These are phyloP conservation scores for Erythrocercus mccallii DNA, from an alignment of 2,113 vertebrate species.

Conservation along the genomic window DNA sequence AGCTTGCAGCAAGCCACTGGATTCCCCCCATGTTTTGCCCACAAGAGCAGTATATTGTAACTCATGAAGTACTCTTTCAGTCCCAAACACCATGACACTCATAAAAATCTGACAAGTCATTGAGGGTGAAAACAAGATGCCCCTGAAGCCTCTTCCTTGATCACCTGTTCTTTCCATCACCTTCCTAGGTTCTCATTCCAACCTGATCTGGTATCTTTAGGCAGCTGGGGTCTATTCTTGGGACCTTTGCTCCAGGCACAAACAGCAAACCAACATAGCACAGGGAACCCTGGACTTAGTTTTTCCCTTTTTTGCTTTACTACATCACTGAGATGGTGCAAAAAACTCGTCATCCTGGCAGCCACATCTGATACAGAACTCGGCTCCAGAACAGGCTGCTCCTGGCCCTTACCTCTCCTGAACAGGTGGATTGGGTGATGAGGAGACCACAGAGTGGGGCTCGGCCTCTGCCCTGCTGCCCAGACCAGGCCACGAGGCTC, in stretches of 20 bases:
- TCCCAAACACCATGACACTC: neutral
- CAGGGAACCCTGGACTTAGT: neutral
- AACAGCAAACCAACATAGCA: neutral
- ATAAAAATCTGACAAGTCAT: neutral
- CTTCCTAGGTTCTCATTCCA: neutral
- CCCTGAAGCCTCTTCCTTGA: neutral
- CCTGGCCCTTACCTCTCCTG: neutral
- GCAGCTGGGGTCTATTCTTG: neutral
- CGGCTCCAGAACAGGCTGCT: neutral
- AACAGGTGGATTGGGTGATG: neutral
- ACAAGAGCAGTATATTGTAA: accelerated
- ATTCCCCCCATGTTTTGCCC: neutral
- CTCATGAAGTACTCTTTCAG: neutral
- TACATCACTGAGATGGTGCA: neutral
- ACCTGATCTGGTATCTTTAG: neutral
- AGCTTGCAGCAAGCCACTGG: neutral
- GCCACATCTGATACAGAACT: neutral
- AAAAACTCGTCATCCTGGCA: neutral
- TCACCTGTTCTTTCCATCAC: neutral
- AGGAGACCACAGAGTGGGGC: neutral
- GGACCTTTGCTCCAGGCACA: neutral
- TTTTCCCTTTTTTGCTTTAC: neutral
- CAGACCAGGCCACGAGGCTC: neutral
- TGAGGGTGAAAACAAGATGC: neutral
- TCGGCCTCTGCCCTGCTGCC: neutral